Evolutionary conservation across 2,113 vertebrate genomes (phyloP).

Genomic region (Cebus imitator): DNA sequence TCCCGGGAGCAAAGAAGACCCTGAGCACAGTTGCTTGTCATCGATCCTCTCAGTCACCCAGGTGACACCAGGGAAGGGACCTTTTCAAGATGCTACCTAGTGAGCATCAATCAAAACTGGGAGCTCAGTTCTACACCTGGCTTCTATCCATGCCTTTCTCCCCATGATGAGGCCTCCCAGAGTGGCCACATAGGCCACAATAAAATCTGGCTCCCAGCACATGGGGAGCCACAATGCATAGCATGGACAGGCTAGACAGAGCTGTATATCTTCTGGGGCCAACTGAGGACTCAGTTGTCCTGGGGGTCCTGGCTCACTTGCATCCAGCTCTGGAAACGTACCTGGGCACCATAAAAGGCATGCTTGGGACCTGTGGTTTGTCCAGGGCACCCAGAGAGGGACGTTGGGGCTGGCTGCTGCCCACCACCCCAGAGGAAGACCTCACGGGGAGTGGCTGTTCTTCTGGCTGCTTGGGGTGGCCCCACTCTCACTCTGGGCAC

Average conservation of each 20-base stretch:
- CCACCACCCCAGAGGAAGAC: neutral
- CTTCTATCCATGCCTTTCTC: neutral
- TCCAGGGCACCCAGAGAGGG: neutral
- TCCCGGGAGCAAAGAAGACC: neutral
- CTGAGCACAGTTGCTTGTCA: neutral
- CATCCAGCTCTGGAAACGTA: neutral
- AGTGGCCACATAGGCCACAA: neutral
- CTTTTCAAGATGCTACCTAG: neutral
- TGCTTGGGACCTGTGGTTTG: neutral
- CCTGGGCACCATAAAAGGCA: neutral
- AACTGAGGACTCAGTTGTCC: neutral
- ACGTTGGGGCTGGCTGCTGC: neutral
- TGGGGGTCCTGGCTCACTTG: neutral
- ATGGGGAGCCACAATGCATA: too few species aligned
- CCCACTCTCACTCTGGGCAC: fast-evolving
- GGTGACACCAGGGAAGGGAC: neutral
- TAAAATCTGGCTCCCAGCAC: neutral
- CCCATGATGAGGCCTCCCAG: neutral
- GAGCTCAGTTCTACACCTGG: neutral
- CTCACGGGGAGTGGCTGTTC: neutral
- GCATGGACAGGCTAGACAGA: neutral
- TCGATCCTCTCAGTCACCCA: fast-evolving
- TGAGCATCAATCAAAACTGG: neutral
- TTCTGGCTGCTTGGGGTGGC: neutral
- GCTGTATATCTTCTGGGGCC: neutral